These are phyloP conservation scores for Aldrovandia affinis DNA, from an alignment of 2,797 vertebrate genomes.

Conservation along the genomic window DNA sequence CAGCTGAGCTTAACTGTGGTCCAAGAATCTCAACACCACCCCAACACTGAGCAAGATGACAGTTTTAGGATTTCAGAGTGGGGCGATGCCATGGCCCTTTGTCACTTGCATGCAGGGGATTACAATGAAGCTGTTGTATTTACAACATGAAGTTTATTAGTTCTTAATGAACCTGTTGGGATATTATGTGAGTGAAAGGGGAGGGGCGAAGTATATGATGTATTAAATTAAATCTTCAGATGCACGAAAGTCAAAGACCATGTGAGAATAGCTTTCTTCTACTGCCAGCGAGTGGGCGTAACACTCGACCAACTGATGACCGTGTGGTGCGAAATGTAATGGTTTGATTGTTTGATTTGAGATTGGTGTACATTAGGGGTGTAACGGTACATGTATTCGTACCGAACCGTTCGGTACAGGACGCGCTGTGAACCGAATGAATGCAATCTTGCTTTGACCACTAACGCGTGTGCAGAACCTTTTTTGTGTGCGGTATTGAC, in stretches of 20 bases:
- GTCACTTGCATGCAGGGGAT: background rate
- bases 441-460: too few species aligned
- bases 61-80: background rate
- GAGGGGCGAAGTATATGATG: background rate
- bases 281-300: background rate
- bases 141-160: background rate
- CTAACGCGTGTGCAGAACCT: too few species aligned
- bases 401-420: too few species aligned
- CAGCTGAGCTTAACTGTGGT: too few species aligned
- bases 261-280: background rate
- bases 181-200: background rate
- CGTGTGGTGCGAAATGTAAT: background rate
- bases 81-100: background rate
- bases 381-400: too few species aligned
- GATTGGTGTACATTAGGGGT: background rate
- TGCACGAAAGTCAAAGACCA: background rate
- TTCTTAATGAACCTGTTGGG: background rate
- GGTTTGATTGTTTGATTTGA: background rate
- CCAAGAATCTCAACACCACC: background rate
- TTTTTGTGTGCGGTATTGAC: too few species aligned
- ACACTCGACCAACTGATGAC: background rate
- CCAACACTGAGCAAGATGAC: background rate
- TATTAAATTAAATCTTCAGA: background rate
- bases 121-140: background rate
- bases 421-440: too few species aligned